phyloP scores from a whole-genome alignment of 2,797 vertebrate genomes.

The Coreius guichenoti region DNA sequence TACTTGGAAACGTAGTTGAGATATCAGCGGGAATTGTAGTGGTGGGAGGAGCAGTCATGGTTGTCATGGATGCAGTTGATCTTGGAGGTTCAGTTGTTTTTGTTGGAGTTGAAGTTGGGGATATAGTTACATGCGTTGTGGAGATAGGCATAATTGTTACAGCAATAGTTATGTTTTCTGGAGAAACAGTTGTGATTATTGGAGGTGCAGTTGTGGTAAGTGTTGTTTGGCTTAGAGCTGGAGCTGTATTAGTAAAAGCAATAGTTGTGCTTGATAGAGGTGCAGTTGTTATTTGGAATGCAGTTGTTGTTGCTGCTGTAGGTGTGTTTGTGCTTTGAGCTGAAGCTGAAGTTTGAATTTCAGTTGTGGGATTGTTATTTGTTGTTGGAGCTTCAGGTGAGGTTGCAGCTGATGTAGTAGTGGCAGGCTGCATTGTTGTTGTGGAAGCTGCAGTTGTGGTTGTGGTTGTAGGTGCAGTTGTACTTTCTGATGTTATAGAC shows the following conservation, averaged over 20 bases:
- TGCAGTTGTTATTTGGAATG: neutral
- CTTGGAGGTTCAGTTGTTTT: slow-evolving; percentile 10
- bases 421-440: neutral
- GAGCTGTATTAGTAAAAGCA: slow-evolving; percentile 11
- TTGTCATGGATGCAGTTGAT: neutral
- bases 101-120: neutral
- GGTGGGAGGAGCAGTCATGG: neutral
- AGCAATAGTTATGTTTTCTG: neutral
- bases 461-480: neutral
- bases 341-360: neutral
- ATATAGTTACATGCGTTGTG: neutral
- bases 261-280: slow-evolving; percentile 2
- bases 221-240: neutral
- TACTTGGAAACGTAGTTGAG: neutral
- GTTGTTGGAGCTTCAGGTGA: neutral
- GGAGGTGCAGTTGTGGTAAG: neutral
- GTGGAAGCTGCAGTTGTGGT: neutral
- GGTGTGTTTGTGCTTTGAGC: neutral
- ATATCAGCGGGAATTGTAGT: neutral
- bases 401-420: neutral
- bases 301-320: neutral
- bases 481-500: neutral
- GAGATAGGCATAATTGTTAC: neutral
- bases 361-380: neutral
- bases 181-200: slow-evolving; percentile 7